Evolutionary conservation across 2,797 vertebrate species (phyloP), one percentile per base, ranked within the genome.

Genomic region (Lepidocolaptes lacrymiger): DNA sequence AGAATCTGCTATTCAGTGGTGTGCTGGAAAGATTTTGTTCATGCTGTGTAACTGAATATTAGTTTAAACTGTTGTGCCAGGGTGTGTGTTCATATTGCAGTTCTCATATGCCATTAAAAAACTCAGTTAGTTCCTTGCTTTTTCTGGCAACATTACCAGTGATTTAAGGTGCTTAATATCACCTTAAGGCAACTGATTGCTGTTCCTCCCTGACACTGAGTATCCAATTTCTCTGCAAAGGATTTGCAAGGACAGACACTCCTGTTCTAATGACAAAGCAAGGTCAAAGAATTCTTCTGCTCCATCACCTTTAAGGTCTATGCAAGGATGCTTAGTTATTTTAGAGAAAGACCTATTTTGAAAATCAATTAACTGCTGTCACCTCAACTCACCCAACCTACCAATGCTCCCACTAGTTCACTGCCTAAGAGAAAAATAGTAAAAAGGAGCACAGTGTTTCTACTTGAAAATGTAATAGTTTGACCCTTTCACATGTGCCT

Each of bases 301-400:
- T 85, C 11, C 41, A 52, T 23, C 6, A 61, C 32, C 19, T 39
- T 76, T 89, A 11, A 86, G 78, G n/a, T 66, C 18, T 9, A 6
- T 28, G 48, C 22, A 72, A 76, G 14, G 23, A 23, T 61, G n/a
- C 24, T 44, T 55, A 34, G 32, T 34, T 86, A 46, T 56, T 91
- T 75, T 54, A 93, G 76, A 32, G 19, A 43, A 4, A 84, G 12
- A 32, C 27, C 14, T 86, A 46, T 27, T 91, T 83, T 77, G 41
- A 77, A 94, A 91, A 91, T 62, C 21, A 64, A 30, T 90, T 64
- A 92, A 75, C 74, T 74, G 32, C 28, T 48, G 32, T 86, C 37
- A 39, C 36, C 49, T 91, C 71, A 92, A 28, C 69, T 88, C 18
- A 14, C 51, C 51, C 39, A 36, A 7, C 19, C 10, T 58, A 27